Conservation (phyloP, 2,888 invertebrate species). For the Lapara coniferarum region DNA sequence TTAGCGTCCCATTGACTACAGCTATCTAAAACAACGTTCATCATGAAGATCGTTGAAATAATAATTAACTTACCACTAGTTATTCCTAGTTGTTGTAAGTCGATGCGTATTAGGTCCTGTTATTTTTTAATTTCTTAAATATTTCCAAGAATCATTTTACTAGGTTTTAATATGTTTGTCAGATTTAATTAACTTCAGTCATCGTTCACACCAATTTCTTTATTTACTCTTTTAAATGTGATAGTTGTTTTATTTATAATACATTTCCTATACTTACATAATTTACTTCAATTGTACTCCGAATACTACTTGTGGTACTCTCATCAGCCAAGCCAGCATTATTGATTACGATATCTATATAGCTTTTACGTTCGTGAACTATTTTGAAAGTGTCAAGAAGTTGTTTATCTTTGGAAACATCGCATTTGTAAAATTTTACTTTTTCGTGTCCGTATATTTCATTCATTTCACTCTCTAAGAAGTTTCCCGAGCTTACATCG, state of each 20-base stretch:
- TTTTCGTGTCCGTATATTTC: conserved; percentile 42
- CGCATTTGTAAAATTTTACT: conserved; percentile 53
- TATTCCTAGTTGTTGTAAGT: not conserved
- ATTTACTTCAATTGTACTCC: conserved; percentile 49
- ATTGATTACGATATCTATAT: conserved; percentile 54
- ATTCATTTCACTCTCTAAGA: conserved; percentile 47
- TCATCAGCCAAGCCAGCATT: conserved; percentile 56
- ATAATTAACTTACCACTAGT: not conserved
- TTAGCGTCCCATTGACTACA: conserved; percentile 45
- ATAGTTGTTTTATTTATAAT: not conserved
- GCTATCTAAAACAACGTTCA: conserved; percentile 41
- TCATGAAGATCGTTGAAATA: not conserved
- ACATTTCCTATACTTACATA: conserved; percentile 41
- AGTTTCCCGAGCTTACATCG: conserved; percentile 41
- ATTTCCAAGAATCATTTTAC: too few species aligned
- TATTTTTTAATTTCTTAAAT: too few species aligned
- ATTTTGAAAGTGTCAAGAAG: conserved; percentile 44
- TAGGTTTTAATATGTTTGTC: too few species aligned
- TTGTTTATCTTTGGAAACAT: conserved; percentile 49
- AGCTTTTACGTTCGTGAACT: conserved; percentile 39
- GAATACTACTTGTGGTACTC: conserved; percentile 35
- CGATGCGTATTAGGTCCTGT: too few species aligned
- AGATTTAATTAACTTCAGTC: too few species aligned
- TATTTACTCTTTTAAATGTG: conserved; percentile 3
- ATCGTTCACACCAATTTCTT: too few species aligned